phyloP scores from a whole-genome alignment of 2,888 invertebrate genomes.

The Galerucella pusilla region DNA sequence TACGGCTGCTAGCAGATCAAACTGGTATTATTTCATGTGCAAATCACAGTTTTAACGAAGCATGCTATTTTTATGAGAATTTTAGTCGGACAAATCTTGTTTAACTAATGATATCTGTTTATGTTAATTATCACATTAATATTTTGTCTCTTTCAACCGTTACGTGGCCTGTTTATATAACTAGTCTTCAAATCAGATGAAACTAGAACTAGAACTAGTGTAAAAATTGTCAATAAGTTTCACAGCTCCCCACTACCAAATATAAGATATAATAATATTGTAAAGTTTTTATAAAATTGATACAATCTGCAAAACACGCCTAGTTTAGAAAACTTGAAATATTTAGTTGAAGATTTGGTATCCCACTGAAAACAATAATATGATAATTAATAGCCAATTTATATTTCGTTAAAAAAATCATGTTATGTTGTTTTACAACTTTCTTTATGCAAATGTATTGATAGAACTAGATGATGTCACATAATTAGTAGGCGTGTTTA shows the following conservation, averaged over 20 bases:
- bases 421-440: constrained; percentile 2
- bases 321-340: background rate
- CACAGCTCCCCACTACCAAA: background rate
- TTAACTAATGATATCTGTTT: background rate
- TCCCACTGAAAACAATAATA: constrained; percentile 3
- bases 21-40: background rate
- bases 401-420: background rate
- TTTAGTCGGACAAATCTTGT: background rate
- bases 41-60: background rate
- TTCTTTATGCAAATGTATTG: constrained; percentile 7
- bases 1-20: background rate
- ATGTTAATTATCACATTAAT: background rate
- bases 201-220: background rate
- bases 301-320: background rate
- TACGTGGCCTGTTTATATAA: background rate
- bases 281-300: background rate
- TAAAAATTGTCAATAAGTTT: background rate
- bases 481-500: background rate
- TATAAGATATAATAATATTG: background rate
- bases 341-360: background rate
- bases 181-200: background rate
- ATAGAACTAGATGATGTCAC: background rate
- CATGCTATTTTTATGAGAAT: background rate
- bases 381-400: constrained; percentile 4
- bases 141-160: background rate